Conservation (phyloP, 2,113 vertebrate species). For the Pedetes capensis region DNA sequence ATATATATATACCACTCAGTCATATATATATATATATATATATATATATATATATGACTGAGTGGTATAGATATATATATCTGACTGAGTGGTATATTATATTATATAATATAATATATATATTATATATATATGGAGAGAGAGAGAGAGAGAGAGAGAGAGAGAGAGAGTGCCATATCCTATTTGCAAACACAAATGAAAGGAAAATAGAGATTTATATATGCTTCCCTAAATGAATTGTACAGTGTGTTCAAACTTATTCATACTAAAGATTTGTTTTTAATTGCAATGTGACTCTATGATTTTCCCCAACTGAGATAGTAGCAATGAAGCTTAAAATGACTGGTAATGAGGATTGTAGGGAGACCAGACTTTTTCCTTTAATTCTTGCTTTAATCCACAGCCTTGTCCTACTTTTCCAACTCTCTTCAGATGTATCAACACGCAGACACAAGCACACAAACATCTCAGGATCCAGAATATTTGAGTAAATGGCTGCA, state of each 20-base stretch:
- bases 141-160: too few relatives aligned
- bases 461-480: not conserved
- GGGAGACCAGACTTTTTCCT: not conserved
- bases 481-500: conserved; percentile 55
- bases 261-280: not conserved
- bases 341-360: not conserved
- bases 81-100: too few relatives aligned
- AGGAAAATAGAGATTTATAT: not conserved
- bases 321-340: not conserved
- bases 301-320: not conserved
- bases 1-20: not conserved
- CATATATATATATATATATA: not conserved
- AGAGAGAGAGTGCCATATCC: conserved; percentile 63
- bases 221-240: conserved; percentile 16
- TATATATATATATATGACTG: not conserved
- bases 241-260: conserved; percentile 41
- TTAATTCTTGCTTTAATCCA: not conserved
- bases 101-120: too few relatives aligned
- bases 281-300: not conserved
- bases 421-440: not conserved
- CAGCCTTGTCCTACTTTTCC: not conserved
- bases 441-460: not conserved
- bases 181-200: conserved; percentile 65
- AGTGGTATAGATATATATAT: not conserved
- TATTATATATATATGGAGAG: too few relatives aligned